Evolutionary conservation across 2,888 invertebrate species (phyloP), one percentile per base, ranked within the genome.

Genomic region (Trachelus troglodyta): DNA sequence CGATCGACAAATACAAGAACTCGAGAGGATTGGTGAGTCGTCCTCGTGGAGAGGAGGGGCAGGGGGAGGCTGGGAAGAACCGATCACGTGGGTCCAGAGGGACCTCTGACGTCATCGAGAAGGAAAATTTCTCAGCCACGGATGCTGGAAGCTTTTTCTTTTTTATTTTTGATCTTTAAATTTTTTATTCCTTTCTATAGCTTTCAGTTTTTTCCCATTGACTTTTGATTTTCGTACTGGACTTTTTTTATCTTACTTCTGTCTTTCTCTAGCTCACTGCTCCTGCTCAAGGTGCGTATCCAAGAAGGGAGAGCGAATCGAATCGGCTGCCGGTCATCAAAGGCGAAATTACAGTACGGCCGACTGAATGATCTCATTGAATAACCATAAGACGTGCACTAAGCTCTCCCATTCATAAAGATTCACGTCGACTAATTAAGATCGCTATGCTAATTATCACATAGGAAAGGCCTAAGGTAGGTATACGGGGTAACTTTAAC

Each of bases 371-470:
- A 56, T 56, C 56, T 56, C 56, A 56, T 56, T 56, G 56, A 56
- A 56, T 56, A 56, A 56, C 56, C 56, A 56, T 56, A 56, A 56
- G 56, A 56, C 56, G 56, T 23, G 56, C 23, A 23, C 56, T 56
- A 56, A 78, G 71, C 75, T 77, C 69, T 37, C 79, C 83, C 83
- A 83, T 83, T 83, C 83, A 82, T 79, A 81, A 83, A 81, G 81
- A 74, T 37, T 79, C 56, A 56, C 79, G 75, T 69, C 76, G 79
- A 82, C 80, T 83, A 83, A 84, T 84, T 83, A 84, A 84, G 82
- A 85, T 82, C 77, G 81, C 81, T 81, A 56, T 56, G 56, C 23
- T 56, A 56, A 56, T 56, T 56, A 56, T 56, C 23, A 23, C 56
- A 23, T 56, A 23, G 56, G 56, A 23, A 23, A 56, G 23, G 2